Percentiles rank a stretch among this genome's conserved stretches.
phyloP scores from a whole-genome alignment of 1,140 invertebrate species.

The Wiebesia pumilae region DNA sequence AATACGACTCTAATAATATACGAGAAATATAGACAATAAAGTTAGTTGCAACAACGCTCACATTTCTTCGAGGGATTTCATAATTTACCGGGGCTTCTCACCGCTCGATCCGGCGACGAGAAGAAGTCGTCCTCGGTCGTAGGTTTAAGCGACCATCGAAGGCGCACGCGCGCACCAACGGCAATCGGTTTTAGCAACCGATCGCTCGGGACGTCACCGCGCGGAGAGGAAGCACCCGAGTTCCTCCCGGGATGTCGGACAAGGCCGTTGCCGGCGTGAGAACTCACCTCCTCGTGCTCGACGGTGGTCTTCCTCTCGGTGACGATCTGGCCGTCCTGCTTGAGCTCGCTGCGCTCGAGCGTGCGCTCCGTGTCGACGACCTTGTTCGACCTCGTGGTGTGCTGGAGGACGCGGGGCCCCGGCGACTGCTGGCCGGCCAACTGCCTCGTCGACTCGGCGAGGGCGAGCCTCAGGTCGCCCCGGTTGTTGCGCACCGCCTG shows the following conservation, averaged over 20 bases:
- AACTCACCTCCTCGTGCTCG: slow-evolving; percentile 84
- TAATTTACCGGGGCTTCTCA: too few species aligned
- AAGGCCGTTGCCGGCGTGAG: neutral
- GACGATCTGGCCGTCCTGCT: slow-evolving; percentile 87
- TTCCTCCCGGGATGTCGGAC: neutral
- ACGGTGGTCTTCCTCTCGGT: slow-evolving; percentile 87
- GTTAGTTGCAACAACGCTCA: neutral
- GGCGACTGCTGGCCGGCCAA: slow-evolving; percentile 78
- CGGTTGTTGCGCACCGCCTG: slow-evolving; percentile 81
- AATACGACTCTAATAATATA: neutral
- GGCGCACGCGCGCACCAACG: too few species aligned
- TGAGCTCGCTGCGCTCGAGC: slow-evolving; percentile 78
- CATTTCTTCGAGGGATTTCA: too few species aligned
- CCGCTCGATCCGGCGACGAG: too few species aligned
- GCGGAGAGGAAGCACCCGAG: neutral
- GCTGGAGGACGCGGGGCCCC: slow-evolving; percentile 83
- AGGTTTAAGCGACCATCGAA: too few species aligned
- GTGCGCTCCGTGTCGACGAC: slow-evolving; percentile 90
- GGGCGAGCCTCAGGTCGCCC: slow-evolving; percentile 81
- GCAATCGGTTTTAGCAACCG: too few species aligned
- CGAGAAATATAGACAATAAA: neutral
- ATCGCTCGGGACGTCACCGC: too few species aligned
- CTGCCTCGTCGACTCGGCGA: slow-evolving; percentile 78
- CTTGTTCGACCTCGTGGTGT: slow-evolving; percentile 84
- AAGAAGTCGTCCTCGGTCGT: too few species aligned